Percentiles rank a stretch among this genome's conserved stretches.
Evolutionary conservation across 2,797 vertebrate genomes (phyloP).

Genomic region (Alosa sapidissima): DNA sequence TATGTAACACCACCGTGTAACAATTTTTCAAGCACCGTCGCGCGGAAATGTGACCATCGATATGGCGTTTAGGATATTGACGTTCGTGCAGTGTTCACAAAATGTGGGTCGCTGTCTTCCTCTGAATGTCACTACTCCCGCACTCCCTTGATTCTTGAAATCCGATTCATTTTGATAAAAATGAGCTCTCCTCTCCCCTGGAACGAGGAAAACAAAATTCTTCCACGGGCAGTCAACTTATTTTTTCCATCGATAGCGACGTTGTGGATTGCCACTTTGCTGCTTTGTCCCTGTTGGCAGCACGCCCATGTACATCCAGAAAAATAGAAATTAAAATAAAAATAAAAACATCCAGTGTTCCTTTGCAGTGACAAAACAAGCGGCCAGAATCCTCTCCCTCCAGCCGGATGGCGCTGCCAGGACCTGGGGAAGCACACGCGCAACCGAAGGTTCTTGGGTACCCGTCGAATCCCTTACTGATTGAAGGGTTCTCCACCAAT

Average conservation of each 20-base stretch:
- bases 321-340: constrained; percentile 36
- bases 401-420: constrained; percentile 61
- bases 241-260: constrained; percentile 60
- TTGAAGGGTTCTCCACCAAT: constrained; percentile 53
- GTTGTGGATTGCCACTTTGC: constrained; percentile 35
- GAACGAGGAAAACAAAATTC: constrained; percentile 54
- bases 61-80: constrained; percentile 51
- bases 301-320: constrained; percentile 41
- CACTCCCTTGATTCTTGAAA: constrained; percentile 46
- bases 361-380: constrained; percentile 51
- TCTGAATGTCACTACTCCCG: constrained; percentile 61
- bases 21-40: constrained; percentile 44
- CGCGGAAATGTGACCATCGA: constrained; percentile 50
- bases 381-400: constrained; percentile 55
- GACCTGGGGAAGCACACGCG: constrained; percentile 55
- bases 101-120: constrained; percentile 39
- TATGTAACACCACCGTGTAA: constrained; percentile 38
- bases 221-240: constrained; percentile 60
- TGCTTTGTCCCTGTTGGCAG: constrained; percentile 27
- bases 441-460: constrained; percentile 47
- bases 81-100: constrained; percentile 51
- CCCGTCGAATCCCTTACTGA: constrained; percentile 54
- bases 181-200: constrained; percentile 52
- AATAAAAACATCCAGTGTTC: constrained; percentile 52
- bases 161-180: constrained; percentile 58